Percentiles rank a stretch among this genome's conserved stretches.
phyloP scores from a whole-genome alignment of 2,797 vertebrate genomes.

The Botia almorhae region DNA sequence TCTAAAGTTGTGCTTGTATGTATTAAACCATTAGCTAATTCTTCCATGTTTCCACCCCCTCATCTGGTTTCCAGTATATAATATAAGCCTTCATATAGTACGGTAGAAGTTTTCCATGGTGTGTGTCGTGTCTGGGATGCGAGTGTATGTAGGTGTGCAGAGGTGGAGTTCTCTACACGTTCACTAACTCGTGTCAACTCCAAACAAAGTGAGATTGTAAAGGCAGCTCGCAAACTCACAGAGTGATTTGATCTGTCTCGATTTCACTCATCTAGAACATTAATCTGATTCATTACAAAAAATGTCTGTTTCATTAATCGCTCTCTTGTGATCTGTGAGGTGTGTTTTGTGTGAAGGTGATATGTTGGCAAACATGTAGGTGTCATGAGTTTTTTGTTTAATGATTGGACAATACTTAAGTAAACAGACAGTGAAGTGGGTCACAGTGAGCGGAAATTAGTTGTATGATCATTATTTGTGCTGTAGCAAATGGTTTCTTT shows the following conservation, averaged over 20 bases:
- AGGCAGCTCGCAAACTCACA: background rate
- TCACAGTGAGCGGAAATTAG: conserved; percentile 10
- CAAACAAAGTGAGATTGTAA: background rate
- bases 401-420: conserved; percentile 3
- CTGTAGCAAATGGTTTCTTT: conserved; percentile 29
- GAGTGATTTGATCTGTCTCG: background rate
- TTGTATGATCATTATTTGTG: background rate
- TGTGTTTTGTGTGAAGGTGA: background rate
- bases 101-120: conserved; percentile 48
- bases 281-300: background rate
- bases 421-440: conserved; percentile 17
- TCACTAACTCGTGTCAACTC: conserved; percentile 34
- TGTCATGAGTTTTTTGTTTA: background rate
- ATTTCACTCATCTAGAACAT: background rate
- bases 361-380: background rate
- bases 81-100: conserved; percentile 45
- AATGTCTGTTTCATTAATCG: background rate
- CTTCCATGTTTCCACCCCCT: conserved; percentile 53
- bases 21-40: conserved; percentile 54
- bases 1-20: conserved; percentile 51
- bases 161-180: conserved; percentile 28
- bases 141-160: conserved; percentile 40
- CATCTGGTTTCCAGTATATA: conserved; percentile 31
- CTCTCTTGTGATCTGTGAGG: background rate
- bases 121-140: conserved; percentile 45